Percentiles rank a stretch among this genome's conserved stretches.
Conservation (phyloP, 2,888 invertebrate genomes). For the Euzophera pinguis region DNA sequence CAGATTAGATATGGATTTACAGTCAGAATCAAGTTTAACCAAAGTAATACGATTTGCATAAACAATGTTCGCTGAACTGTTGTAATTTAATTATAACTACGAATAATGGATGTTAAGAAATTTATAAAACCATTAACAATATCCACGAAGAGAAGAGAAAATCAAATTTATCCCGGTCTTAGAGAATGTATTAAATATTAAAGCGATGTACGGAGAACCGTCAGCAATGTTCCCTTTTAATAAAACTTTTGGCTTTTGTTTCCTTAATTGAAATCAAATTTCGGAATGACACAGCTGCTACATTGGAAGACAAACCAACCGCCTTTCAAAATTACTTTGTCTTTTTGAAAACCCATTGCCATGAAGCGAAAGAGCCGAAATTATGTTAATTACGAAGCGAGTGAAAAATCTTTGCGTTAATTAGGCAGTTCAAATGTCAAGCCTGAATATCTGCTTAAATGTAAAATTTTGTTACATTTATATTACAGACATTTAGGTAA, state of each 20-base stretch:
- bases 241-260: conserved; percentile 70
- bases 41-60: conserved; percentile 5
- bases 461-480: too few relatives aligned
- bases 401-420: too few relatives aligned
- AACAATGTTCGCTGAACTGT: conserved; percentile 8
- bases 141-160: conserved; percentile 22
- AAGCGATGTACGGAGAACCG: conserved; percentile 37
- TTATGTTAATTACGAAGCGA: conserved; percentile 12
- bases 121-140: conserved; percentile 16
- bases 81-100: conserved; percentile 10
- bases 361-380: conserved; percentile 2
- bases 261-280: conserved; percentile 72
- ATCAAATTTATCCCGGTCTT: conserved; percentile 36
- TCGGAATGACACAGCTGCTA: conserved; percentile 69
- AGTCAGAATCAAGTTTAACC: conserved; percentile 6
- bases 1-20: conserved; percentile 1
- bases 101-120: conserved; percentile 15
- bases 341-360: conserved; percentile 16
- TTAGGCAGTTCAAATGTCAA: too few relatives aligned
- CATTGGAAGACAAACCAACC: conserved; percentile 41
- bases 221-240: conserved; percentile 58
- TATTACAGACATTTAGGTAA: too few relatives aligned
- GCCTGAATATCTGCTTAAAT: too few relatives aligned
- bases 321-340: conserved; percentile 48
- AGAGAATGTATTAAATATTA: conserved; percentile 37